Percentiles rank a stretch among this genome's conserved stretches.
These are phyloP conservation scores for Neodontobutis hainanensis DNA, from an alignment of 2,113 vertebrate species.

Conservation along the genomic window DNA sequence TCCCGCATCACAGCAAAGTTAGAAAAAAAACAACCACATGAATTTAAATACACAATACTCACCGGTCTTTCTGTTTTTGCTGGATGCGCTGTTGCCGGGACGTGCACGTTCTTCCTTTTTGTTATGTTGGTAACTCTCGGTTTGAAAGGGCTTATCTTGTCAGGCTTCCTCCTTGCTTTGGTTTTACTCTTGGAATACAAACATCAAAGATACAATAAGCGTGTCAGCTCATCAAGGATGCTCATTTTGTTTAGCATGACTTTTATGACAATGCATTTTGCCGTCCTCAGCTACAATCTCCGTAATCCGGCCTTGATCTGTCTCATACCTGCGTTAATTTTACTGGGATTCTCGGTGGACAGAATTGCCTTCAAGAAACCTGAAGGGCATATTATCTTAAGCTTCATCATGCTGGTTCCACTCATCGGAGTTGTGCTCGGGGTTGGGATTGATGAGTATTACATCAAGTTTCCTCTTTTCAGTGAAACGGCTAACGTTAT, in stretches of 20 bases:
- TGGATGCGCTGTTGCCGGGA: not conserved
- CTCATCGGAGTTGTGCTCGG: not conserved
- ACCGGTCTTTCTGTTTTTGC: not conserved
- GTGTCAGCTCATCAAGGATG: not conserved
- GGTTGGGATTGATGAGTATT: not conserved
- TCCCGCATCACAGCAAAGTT: not conserved
- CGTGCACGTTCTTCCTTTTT: not conserved
- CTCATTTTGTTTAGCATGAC: not conserved
- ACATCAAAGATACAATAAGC: not conserved
- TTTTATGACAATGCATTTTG: not conserved
- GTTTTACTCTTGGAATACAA: not conserved
- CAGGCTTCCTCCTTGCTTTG: not conserved
- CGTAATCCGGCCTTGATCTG: not conserved
- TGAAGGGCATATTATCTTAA: not conserved
- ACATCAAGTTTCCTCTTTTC: not conserved
- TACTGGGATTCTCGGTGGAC: not conserved
- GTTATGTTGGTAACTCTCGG: not conserved
- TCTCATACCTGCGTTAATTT: not conserved
- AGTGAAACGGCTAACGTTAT: not conserved
- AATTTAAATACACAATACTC: not conserved
- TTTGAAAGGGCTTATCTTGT: not conserved
- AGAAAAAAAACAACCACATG: not conserved
- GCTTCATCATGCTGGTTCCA: not conserved
- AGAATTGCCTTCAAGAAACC: not conserved
- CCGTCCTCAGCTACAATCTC: not conserved